Evolutionary conservation across 2,113 vertebrate species (phyloP).

Genomic region (Indicator indicator): DNA sequence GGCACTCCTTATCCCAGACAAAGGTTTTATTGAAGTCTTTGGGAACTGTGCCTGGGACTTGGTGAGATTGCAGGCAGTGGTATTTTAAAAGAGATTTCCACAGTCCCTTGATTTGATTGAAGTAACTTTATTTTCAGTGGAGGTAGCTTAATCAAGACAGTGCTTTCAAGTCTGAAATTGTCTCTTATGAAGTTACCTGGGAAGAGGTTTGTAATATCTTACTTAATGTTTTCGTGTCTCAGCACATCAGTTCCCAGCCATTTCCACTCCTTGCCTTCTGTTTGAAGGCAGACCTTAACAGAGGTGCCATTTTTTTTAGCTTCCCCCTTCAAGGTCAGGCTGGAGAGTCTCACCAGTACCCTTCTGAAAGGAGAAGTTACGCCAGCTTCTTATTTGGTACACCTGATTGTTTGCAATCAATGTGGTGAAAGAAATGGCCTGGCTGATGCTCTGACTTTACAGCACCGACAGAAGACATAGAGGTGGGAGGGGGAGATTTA

Average conservation of each 20-base stretch:
- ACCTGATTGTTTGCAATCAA: neutral
- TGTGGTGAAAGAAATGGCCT: neutral
- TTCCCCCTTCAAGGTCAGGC: neutral
- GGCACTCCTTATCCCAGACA: slow-evolving; percentile 62
- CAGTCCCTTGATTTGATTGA: slow-evolving; percentile 37
- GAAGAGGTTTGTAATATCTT: slow-evolving; percentile 7
- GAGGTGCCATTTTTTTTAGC: neutral
- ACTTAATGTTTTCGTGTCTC: neutral
- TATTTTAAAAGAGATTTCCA: slow-evolving; percentile 59
- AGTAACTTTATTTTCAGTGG: neutral
- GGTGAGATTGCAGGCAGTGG: slow-evolving; percentile 27
- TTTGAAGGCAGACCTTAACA: neutral
- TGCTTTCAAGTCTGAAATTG: neutral
- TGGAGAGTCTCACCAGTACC: neutral
- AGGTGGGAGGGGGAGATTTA: neutral
- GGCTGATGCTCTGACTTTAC: neutral
- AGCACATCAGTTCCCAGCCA: neutral
- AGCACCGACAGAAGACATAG: neutral
- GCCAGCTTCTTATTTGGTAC: neutral
- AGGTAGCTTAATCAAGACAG: slow-evolving; percentile 5
- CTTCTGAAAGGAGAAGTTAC: neutral
- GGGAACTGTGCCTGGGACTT: slow-evolving; percentile 39
- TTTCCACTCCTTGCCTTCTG: neutral
- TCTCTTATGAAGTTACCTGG: neutral
- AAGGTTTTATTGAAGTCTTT: slow-evolving; percentile 63